Evolutionary conservation across 2,113 vertebrate species (phyloP).

Genomic region (Neofelis nebulosa): DNA sequence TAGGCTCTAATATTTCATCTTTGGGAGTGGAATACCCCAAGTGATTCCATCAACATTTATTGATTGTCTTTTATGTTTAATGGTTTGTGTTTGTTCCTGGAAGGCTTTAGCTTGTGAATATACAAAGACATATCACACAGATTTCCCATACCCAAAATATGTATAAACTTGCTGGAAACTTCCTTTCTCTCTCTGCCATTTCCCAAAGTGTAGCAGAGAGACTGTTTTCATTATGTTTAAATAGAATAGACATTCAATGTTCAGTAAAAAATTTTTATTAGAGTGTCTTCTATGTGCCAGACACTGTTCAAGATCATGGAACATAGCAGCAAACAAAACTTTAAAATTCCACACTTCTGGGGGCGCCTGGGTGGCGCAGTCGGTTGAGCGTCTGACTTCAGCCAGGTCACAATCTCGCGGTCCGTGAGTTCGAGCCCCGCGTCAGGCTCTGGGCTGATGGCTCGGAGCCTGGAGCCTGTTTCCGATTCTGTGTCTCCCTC

Average conservation of each 20-base stretch:
- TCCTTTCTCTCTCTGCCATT: not conserved
- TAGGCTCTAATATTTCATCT: not conserved
- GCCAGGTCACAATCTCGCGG: too few relatives aligned
- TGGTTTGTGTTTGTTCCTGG: not conserved
- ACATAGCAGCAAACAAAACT: not conserved
- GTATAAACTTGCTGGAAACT: not conserved
- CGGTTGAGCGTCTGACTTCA: too few relatives aligned
- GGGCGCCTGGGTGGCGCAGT: too few relatives aligned
- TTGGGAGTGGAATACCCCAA: not conserved
- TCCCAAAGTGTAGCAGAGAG: not conserved
- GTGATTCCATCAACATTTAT: not conserved
- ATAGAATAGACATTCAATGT: not conserved
- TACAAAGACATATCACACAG: not conserved
- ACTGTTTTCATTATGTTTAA: not conserved
- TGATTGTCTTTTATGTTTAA: not conserved
- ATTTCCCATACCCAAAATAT: not conserved
- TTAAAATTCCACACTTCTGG: not conserved
- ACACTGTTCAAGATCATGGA: not conserved
- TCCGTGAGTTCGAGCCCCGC: too few relatives aligned
- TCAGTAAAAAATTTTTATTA: not conserved
- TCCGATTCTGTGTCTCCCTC: too few relatives aligned
- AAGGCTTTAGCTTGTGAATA: not conserved
- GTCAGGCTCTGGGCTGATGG: too few relatives aligned
- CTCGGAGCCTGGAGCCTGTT: too few relatives aligned
- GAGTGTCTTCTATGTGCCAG: not conserved